phyloP scores from a whole-genome alignment of 2,888 invertebrate genomes.

The Cephus nigrinus region DNA sequence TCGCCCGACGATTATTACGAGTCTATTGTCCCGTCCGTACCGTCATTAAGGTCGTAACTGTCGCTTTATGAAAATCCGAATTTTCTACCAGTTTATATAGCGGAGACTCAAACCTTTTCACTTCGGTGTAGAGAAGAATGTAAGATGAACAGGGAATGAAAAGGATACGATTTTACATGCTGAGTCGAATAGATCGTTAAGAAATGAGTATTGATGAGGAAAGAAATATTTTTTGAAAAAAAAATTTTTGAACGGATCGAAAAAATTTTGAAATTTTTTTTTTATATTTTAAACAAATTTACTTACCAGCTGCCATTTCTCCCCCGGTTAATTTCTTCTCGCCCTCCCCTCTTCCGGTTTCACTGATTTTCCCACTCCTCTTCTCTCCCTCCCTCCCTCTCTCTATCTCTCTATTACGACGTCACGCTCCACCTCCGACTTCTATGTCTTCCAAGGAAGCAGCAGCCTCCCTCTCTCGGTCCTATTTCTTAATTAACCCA shows the following conservation, averaged over 20 bases:
- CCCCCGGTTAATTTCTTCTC: conserved; percentile 1
- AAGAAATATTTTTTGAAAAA: too few species aligned
- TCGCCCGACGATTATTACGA: background rate
- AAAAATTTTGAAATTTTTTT: too few species aligned
- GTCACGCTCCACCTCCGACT: background rate
- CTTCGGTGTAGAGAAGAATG: too few species aligned
- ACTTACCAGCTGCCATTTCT: conserved; percentile 50
- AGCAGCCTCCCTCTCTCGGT: background rate
- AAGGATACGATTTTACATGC: background rate
- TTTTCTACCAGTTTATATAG: background rate
- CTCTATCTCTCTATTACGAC: background rate
- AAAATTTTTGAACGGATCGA: too few species aligned
- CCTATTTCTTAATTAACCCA: background rate
- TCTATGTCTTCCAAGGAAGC: background rate
- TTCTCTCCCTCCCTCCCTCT: conserved; percentile 6
- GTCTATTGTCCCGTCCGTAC: background rate
- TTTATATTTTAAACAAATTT: background rate
- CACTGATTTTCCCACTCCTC: conserved; percentile 6
- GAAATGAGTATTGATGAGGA: background rate
- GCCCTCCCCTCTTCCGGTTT: conserved; percentile 3
- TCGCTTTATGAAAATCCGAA: background rate
- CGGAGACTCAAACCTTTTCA: background rate
- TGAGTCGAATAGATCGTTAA: background rate
- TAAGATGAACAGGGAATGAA: background rate
- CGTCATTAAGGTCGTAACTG: background rate